A percentile compares a stretch with the other conserved stretches of the same genome.
Conservation (phyloP, 2,888 invertebrate species). For the Caradrina kadenii region DNA sequence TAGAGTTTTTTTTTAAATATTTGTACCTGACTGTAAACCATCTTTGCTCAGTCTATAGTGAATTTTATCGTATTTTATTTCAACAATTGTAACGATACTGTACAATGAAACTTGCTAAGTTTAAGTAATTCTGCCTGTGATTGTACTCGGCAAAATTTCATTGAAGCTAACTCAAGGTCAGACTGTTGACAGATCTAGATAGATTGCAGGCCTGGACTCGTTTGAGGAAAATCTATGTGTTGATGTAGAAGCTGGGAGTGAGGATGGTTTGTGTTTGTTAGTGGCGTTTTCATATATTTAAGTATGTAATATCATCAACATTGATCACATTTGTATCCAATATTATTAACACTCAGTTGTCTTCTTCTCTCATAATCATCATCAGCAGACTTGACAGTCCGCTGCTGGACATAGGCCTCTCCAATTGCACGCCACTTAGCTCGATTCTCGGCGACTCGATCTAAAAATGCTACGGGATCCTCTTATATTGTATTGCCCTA, state of each 20-base stretch:
- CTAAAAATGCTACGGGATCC: too few species aligned
- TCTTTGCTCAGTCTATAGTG: too few species aligned
- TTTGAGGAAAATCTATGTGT: conserved; percentile 29
- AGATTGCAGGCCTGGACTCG: conserved; percentile 41
- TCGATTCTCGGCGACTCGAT: too few species aligned
- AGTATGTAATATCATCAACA: background rate
- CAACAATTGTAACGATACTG: background rate
- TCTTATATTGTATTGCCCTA: too few species aligned
- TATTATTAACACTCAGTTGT: too few species aligned
- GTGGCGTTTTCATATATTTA: background rate
- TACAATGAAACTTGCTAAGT: background rate
- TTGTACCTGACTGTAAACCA: too few species aligned
- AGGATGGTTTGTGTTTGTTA: background rate
- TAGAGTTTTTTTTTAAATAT: too few species aligned
- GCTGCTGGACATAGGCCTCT: too few species aligned
- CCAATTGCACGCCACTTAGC: too few species aligned
- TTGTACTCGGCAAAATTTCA: conserved; percentile 38
- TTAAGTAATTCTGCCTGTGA: background rate
- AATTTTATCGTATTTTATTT: background rate
- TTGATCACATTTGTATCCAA: too few species aligned
- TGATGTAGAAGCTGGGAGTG: conserved; percentile 10
- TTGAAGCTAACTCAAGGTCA: conserved; percentile 33
- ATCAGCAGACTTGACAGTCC: too few species aligned
- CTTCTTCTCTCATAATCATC: too few species aligned
- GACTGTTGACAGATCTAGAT: conserved; percentile 17